A percentile compares a stretch with the other conserved stretches of the same genome.
phyloP scores from a whole-genome alignment of 2,888 invertebrate species.

The Platerodrilus igneus region DNA sequence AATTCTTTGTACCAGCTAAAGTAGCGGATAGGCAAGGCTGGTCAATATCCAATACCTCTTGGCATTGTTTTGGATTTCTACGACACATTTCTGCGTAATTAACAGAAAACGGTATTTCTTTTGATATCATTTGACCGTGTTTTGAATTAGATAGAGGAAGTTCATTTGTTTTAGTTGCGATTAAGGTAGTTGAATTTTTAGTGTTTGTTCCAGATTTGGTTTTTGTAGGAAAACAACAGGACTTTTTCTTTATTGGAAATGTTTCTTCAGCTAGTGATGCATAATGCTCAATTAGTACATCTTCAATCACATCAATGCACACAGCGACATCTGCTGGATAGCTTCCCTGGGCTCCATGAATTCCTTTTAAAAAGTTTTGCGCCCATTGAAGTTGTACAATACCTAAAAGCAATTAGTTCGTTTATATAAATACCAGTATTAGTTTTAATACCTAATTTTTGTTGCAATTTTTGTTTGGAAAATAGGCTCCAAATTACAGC shows the following conservation, averaged over 20 bases:
- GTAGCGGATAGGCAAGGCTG: no score
- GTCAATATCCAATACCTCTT: constrained; percentile 1
- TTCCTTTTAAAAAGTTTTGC: constrained; percentile 42
- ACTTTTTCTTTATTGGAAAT: constrained; percentile 9
- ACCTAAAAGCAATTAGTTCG: constrained; percentile 32
- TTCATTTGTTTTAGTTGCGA: not conserved
- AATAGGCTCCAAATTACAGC: constrained; percentile 48
- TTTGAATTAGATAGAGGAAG: not conserved
- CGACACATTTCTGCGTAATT: constrained; percentile 40
- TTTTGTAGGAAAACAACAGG: no score
- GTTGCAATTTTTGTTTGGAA: constrained; percentile 32
- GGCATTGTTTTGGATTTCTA: constrained; percentile 8
- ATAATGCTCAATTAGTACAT: constrained; percentile 44
- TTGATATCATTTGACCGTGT: constrained; percentile 25
- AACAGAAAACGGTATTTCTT: constrained; percentile 38
- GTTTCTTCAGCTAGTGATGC: constrained; percentile 35
- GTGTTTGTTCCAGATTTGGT: not conserved
- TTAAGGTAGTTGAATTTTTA: constrained; percentile 3
- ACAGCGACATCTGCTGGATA: constrained; percentile 43
- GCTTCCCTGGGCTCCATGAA: constrained; percentile 39
- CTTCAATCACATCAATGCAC: constrained; percentile 43
- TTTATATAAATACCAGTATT: not conserved
- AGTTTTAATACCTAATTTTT: constrained; percentile 26
- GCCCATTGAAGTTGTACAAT: constrained; percentile 49
- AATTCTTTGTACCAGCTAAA: no score